phyloP scores from a whole-genome alignment of 2,797 vertebrate species.

The Apogon hyalosoma region DNA sequence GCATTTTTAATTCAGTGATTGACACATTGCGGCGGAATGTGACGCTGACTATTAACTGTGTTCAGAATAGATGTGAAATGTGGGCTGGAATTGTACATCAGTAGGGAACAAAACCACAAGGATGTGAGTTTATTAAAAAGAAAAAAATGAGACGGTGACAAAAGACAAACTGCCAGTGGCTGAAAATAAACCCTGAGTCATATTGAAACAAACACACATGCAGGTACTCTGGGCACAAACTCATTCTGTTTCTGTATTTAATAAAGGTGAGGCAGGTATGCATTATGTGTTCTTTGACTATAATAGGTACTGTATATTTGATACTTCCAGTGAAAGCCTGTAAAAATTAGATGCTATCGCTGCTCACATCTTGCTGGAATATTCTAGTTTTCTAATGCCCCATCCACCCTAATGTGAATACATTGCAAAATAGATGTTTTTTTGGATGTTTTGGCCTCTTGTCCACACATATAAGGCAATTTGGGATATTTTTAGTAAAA shows the following conservation, averaged over 20 bases:
- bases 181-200: conserved; percentile 32
- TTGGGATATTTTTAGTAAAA: too few relatives aligned
- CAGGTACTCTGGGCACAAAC: conserved; percentile 11
- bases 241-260: conserved; percentile 44
- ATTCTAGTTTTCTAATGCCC: too few relatives aligned
- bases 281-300: conserved; percentile 4
- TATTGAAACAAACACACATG: conserved; percentile 38
- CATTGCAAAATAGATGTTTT: too few relatives aligned
- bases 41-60: background rate
- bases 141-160: background rate
- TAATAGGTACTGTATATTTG: background rate
- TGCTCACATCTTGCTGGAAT: too few relatives aligned
- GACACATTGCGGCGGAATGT: conserved; percentile 15
- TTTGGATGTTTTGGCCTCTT: too few relatives aligned
- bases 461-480: too few relatives aligned
- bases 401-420: too few relatives aligned
- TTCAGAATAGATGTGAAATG: conserved; percentile 7
- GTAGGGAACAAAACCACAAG: background rate
- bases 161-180: conserved; percentile 1
- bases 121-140: background rate
- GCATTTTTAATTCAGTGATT: background rate
- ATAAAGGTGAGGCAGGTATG: conserved; percentile 51
- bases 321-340: background rate
- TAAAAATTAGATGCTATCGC: too few relatives aligned
- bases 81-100: conserved; percentile 19